Evolutionary conservation across 1,140 invertebrate species (phyloP).

Genomic region (Papilio polyxenes): DNA sequence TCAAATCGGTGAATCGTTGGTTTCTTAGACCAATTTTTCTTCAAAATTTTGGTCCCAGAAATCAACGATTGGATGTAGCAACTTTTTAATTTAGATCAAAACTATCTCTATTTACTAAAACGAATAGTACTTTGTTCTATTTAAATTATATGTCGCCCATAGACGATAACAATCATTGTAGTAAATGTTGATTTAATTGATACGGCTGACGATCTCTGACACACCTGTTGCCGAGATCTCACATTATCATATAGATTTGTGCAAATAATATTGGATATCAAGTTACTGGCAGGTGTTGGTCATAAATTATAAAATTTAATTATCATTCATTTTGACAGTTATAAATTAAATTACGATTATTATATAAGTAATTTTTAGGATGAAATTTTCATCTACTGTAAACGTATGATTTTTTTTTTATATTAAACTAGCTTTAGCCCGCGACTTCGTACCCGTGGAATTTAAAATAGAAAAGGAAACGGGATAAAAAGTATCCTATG

Average conservation of each 20-base stretch:
- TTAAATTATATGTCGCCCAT: neutral
- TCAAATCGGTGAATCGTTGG: too few species aligned
- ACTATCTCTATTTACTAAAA: neutral
- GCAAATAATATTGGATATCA: slow-evolving; percentile 47
- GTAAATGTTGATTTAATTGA: slow-evolving; percentile 19
- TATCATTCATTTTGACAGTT: slow-evolving; percentile 17
- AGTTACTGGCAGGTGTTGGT: slow-evolving; percentile 56
- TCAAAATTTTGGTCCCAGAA: too few species aligned
- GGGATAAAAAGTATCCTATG: too few species aligned
- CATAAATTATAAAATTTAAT: slow-evolving; percentile 42
- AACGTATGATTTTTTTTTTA: too few species aligned
- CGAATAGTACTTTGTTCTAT: neutral
- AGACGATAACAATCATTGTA: neutral
- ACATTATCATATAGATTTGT: slow-evolving; percentile 53
- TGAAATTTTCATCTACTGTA: too few species aligned
- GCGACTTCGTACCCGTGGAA: too few species aligned
- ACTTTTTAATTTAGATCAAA: neutral
- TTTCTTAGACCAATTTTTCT: too few species aligned
- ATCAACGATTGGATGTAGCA: too few species aligned
- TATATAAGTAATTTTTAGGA: neutral
- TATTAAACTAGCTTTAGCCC: too few species aligned
- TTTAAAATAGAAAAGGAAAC: too few species aligned
- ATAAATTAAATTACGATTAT: neutral
- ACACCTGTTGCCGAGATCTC: slow-evolving; percentile 56
- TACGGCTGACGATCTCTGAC: neutral